phyloP scores from a whole-genome alignment of 2,113 vertebrate species.

The Spheniscus mendiculus region DNA sequence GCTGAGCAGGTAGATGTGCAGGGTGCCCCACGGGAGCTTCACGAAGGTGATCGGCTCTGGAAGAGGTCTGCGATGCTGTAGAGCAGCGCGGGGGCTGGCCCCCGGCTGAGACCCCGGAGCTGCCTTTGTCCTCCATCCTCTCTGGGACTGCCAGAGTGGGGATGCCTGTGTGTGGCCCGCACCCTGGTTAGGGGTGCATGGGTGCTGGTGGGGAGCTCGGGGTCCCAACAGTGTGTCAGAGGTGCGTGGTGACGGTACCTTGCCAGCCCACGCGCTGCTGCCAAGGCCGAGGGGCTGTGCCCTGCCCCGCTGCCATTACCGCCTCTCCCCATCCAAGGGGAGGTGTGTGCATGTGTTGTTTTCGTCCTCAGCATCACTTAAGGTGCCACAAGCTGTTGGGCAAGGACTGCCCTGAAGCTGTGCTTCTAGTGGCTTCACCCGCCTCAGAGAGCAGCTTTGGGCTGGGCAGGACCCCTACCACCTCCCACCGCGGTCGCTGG shows the following conservation, averaged over 20 bases:
- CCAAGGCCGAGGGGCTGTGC: neutral
- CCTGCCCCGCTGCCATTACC: neutral
- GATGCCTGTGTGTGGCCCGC: neutral
- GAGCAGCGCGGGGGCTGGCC: rapidly evolving
- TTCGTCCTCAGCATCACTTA: neutral
- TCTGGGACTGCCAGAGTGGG: neutral
- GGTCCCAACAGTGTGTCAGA: neutral
- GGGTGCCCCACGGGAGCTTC: neutral
- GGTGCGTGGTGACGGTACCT: rapidly evolving
- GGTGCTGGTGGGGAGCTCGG: neutral
- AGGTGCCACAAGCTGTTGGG: neutral
- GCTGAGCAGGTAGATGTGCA: neutral
- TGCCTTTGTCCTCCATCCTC: neutral
- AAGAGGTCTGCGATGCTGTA: neutral
- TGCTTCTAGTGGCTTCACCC: neutral
- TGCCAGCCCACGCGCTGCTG: neutral
- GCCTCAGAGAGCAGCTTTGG: neutral
- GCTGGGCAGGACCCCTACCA: neutral
- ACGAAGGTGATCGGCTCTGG: neutral
- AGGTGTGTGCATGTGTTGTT: neutral
- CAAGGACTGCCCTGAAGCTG: neutral
- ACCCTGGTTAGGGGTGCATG: neutral
- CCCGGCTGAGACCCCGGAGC: rapidly evolving
- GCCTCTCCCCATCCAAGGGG: rapidly evolving
- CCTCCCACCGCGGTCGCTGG: neutral